These are phyloP conservation scores for Hexactinellida sp. DNA, from an alignment of 37 sponge, comb jelly and placozoan species.

Conservation along the genomic window DNA sequence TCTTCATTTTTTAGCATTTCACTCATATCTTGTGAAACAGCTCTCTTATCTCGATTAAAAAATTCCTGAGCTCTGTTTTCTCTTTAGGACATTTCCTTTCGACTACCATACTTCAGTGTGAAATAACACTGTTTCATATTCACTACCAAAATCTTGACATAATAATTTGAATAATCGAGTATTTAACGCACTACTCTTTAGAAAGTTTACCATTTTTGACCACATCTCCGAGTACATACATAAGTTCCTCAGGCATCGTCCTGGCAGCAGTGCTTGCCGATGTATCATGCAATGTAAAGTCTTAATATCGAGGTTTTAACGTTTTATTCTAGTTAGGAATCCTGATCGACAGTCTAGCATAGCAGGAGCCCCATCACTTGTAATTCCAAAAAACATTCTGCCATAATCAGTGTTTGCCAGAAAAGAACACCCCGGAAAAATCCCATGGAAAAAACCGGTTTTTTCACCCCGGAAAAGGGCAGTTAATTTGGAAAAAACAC, in stretches of 20 bases:
- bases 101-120: background rate
- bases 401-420: no score
- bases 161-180: background rate
- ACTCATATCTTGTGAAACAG: background rate
- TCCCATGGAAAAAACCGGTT: no score
- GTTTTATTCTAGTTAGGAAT: conserved; percentile 2
- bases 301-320: background rate
- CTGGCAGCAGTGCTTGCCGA: background rate
- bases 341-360: background rate
- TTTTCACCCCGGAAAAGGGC: no score
- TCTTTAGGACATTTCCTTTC: background rate
- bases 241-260: background rate
- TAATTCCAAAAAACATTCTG: background rate
- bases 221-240: background rate
- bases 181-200: conserved; percentile 1
- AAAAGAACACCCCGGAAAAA: no score
- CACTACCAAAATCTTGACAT: background rate
- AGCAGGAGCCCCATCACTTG: background rate
- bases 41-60: background rate
- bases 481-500: no score
- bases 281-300: conserved; percentile 3
- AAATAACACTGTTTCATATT: background rate
- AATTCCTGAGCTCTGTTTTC: background rate
- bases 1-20: background rate
- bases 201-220: background rate